Evolutionary conservation across 2,797 vertebrate genomes (phyloP), one percentile per base, ranked within the genome.

Genomic region (Rhinophrynus dorsalis): DNA sequence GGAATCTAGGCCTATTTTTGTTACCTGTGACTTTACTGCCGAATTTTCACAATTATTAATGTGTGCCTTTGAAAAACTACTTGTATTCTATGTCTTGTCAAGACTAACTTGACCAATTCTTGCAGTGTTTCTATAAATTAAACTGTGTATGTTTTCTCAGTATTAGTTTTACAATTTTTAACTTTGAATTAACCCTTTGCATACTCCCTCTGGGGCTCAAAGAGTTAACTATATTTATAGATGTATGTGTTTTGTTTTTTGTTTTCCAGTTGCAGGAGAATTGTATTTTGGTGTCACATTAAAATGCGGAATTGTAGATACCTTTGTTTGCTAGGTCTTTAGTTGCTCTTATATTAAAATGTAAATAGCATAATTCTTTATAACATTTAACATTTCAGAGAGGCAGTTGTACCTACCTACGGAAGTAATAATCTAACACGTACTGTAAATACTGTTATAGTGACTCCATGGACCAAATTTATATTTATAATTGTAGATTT

Each of bases 401-500:
- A 78, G 83, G 76, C 82, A 83, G 74, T 81, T 75, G 63, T 80
- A 87, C 89, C 81, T 79, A 84, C 77, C 81, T 86, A 83, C 80
- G 87, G 44, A 80, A 80, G 76, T 61, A 85, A 83, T 84, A 86
- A 90, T 89, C 88, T 91, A 88, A 90, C 87, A 86, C 94, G 94
- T 86, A 85, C 78, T 92, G 89, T 98, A 98, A 91, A 97, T 96
- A 96, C 92, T 93, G 93, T 87, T 88, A 86, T 93, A 92, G 90
- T 91, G 87, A 92, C 85, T 91, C 75, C 81, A 93, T 90, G 95
- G 93, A 97, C 94, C 95, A 96, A 97, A 98, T 95, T 95, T 96
- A 91, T 98, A 98, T 98, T 98, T 98, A 98, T 98, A 95, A 94
- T 91, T 92, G 90, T 98, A 98, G 94, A 95, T 93, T 97, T 97